These are phyloP conservation scores for Actinopyga echinites DNA, from an alignment of 53 echinoderm and acorn worm genomes.

Conservation along the genomic window DNA sequence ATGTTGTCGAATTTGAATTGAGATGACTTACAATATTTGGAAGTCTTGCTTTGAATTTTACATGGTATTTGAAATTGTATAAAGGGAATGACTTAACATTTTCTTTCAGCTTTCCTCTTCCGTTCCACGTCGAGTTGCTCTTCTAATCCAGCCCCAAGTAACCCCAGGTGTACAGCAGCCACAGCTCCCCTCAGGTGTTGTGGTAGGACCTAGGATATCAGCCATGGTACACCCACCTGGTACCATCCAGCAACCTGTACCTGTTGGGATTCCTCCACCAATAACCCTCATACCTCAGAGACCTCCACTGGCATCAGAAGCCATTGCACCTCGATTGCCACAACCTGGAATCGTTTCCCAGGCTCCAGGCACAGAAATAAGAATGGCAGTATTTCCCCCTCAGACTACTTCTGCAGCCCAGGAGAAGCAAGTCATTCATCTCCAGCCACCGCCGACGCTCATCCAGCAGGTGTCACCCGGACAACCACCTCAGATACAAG, in stretches of 20 bases:
- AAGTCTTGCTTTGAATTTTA: too few relatives aligned
- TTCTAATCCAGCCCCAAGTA: conserved; percentile 7
- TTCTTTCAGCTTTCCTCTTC: neutral
- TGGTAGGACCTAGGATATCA: conserved; percentile 2
- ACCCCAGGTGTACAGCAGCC: conserved; percentile 11
- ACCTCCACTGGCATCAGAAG: conserved; percentile 2
- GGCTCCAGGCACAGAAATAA: neutral
- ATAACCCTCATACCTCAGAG: conserved; percentile 9
- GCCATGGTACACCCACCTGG: conserved; percentile 15
- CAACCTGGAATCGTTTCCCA: neutral
- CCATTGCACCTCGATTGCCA: neutral
- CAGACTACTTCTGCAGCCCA: neutral
- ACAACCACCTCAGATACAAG: neutral
- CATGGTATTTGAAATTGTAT: too few relatives aligned
- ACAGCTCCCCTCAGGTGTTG: conserved; percentile 4
- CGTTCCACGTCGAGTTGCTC: conserved; percentile 2
- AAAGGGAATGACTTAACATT: neutral
- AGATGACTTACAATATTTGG: too few relatives aligned
- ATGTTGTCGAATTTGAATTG: too few relatives aligned
- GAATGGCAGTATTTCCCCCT: conserved; percentile 6
- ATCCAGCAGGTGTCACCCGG: conserved; percentile 8
- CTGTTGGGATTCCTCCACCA: conserved; percentile 6
- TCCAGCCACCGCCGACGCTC: neutral
- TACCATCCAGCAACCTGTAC: neutral
- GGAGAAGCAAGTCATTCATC: neutral